These are phyloP conservation scores for Lepidothrix coronata DNA, from an alignment of 2,113 vertebrate genomes.

Conservation along the genomic window DNA sequence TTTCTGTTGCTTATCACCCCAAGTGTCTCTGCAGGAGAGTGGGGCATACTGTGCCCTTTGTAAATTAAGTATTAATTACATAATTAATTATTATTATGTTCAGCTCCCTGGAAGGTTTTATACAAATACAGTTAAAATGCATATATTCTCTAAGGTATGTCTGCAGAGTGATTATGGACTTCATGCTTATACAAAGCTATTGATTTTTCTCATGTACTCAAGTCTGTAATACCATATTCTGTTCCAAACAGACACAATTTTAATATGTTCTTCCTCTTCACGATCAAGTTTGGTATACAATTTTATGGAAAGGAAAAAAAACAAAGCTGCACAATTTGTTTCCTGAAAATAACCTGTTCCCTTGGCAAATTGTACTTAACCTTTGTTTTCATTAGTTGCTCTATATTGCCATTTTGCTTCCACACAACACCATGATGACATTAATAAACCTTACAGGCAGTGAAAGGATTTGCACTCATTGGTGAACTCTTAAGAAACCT, in stretches of 20 bases:
- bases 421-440: background rate
- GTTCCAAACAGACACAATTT: background rate
- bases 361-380: conserved; percentile 1
- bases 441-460: background rate
- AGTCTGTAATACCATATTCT: background rate
- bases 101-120: conserved; percentile 31
- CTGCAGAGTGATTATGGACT: conserved; percentile 48
- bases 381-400: conserved; percentile 12
- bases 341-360: background rate
- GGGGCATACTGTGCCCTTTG: conserved; percentile 41
- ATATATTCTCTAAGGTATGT: conserved; percentile 42
- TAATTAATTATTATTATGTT: conserved; percentile 61
- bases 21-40: conserved; percentile 21
- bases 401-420: background rate
- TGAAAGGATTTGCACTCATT: background rate
- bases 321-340: background rate
- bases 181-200: conserved; percentile 48
- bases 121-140: conserved; percentile 48
- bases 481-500: background rate
- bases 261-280: background rate
- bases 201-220: conserved; percentile 46
- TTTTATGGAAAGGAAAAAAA: background rate
- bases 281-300: background rate
- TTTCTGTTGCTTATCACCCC: conserved; percentile 35
- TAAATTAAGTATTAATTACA: conserved; percentile 69